These are phyloP conservation scores for Oligia strigilis DNA, from an alignment of 2,888 invertebrate genomes.

Conservation along the genomic window DNA sequence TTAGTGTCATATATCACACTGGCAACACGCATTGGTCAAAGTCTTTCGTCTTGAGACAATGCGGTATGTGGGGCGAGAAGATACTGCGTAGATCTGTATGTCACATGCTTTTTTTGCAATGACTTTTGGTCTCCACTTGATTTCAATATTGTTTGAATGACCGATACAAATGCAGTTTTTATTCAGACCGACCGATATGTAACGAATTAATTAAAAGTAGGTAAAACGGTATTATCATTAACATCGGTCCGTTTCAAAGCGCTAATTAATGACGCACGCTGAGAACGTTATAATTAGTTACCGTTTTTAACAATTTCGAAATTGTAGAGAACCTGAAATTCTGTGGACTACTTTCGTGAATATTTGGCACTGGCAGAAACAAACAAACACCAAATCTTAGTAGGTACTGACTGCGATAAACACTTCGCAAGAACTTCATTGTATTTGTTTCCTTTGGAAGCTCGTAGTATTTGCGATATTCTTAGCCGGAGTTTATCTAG, in stretches of 20 bases:
- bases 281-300: conserved; percentile 40
- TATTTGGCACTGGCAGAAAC: neutral
- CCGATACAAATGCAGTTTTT: conserved; percentile 28
- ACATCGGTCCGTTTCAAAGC: conserved; percentile 30
- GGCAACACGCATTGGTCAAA: too few relatives aligned
- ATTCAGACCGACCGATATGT: conserved; percentile 33
- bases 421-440: neutral
- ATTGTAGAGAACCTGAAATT: conserved; percentile 14
- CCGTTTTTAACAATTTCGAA: conserved; percentile 31
- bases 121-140: neutral
- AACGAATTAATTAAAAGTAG: conserved; percentile 33
- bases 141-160: neutral
- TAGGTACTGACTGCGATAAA: neutral
- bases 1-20: too few relatives aligned
- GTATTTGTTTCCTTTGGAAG: neutral
- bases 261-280: conserved; percentile 52
- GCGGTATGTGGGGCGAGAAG: too few relatives aligned
- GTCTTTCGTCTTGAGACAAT: too few relatives aligned
- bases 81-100: too few relatives aligned
- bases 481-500: neutral
- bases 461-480: neutral
- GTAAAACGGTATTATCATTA: conserved; percentile 45
- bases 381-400: neutral
- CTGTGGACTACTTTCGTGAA: neutral
- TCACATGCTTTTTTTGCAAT: neutral